phyloP scores from a whole-genome alignment of 2,888 invertebrate genomes.

The Archips crataeganus region DNA sequence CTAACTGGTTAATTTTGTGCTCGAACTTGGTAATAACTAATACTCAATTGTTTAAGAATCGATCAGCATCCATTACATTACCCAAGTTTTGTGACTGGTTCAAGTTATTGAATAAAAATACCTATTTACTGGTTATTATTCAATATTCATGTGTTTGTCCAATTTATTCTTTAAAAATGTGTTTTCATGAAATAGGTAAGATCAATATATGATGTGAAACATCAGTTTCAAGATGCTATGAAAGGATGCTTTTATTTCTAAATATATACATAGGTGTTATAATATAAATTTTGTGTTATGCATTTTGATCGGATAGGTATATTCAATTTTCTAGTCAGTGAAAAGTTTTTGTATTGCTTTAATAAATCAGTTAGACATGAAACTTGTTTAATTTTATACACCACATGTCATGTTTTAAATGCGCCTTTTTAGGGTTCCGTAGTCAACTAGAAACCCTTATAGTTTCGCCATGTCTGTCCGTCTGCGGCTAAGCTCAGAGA shows the following conservation, averaged over 20 bases:
- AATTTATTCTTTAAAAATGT: background rate
- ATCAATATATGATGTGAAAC: background rate
- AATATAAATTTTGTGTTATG: slow-evolving; percentile 48
- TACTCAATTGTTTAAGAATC: background rate
- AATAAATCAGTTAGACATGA: slow-evolving; percentile 72
- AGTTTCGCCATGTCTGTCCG: too few species aligned
- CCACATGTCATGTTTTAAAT: too few species aligned
- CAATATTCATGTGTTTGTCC: background rate
- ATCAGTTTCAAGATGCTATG: background rate
- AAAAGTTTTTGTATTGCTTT: slow-evolving; percentile 80
- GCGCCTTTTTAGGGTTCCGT: too few species aligned
- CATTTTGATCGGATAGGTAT: slow-evolving; percentile 64
- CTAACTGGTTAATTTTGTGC: background rate
- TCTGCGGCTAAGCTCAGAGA: too few species aligned
- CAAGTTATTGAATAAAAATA: background rate
- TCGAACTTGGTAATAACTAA: background rate
- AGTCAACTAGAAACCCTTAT: too few species aligned
- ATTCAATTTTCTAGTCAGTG: slow-evolving; percentile 82
- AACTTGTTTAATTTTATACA: slow-evolving; percentile 36
- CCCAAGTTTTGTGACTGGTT: background rate
- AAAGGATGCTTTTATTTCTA: background rate
- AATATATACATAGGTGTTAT: slow-evolving; percentile 11
- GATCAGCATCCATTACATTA: background rate
- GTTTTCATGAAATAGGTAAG: background rate
- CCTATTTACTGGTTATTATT: background rate